Evolutionary conservation across 2,113 vertebrate genomes (phyloP), one percentile per base, ranked within the genome.

Genomic region (Albula goreensis): DNA sequence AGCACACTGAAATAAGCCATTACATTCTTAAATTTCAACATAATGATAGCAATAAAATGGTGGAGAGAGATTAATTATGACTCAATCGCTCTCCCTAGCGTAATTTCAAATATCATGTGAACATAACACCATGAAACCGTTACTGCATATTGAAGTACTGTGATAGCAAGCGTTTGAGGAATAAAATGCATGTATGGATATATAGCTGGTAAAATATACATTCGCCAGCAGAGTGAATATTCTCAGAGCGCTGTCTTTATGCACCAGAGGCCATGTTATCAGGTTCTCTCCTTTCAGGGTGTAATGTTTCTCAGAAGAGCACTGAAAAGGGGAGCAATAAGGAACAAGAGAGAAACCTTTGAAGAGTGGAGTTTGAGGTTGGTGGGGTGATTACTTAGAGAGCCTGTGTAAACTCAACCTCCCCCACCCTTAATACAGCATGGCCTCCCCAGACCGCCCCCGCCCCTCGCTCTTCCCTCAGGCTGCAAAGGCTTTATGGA

Each of bases 401-500:
- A 74, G 70, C 22, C 70, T 74, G 70, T 31, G 70, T 74, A 74
- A 74, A 74, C 70, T 74, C 70, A 74, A n/a, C 19, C 70, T 9
- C 22, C 70, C 22, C 70, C 70, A 22, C 70, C 17, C 56, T 15
- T 15, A 11, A 6, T 11, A 19, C 70, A 77, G 13, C 22, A 77
- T 25, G 8, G 25, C 70, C 74, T 78, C 41, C 74, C 70, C 70
- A n/a, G n/a, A 49, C 78, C 50, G 2, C 31, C 60, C 49, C 77
- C 17, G 7, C 25, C 7, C 82, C 41, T 3, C 41, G 2, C 41
- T 10, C 25, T 49, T 8, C 41, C 31, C 17, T 49, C 52, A 53
- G 49, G 50, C 17, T 11, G 85, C 31, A 60, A 12, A 13, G 77
- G 83, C 66, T 88, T 88, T 88, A 90, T 81, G 84, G 86, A 19